Evolutionary conservation across 2,797 vertebrate genomes (phyloP).

Genomic region (Phrynocephalus guinanensis): DNA sequence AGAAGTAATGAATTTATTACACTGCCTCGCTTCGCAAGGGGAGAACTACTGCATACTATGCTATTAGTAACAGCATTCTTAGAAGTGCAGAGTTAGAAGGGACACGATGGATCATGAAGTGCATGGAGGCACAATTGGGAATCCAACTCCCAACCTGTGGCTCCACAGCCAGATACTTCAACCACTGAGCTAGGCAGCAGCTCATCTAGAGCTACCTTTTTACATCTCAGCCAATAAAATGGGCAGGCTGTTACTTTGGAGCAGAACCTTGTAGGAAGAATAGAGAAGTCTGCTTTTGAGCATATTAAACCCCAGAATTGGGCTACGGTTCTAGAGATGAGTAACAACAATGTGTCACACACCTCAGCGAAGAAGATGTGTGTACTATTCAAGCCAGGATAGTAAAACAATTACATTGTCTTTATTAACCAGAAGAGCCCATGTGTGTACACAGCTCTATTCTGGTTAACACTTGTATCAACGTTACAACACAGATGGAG

Average conservation of each 20-base stretch:
- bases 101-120: too few species aligned
- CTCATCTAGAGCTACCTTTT: background rate
- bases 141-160: too few species aligned
- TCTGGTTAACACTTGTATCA: background rate
- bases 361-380: background rate
- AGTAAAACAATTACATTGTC: constrained; percentile 27
- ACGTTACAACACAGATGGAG: background rate
- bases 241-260: background rate
- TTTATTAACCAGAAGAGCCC: constrained; percentile 2
- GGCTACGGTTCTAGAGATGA: background rate
- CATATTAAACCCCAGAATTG: background rate
- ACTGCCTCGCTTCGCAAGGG: too few species aligned
- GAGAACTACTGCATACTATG: too few species aligned
- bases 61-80: too few species aligned
- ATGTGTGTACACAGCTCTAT: background rate
- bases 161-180: too few species aligned
- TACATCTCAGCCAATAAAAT: background rate
- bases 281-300: too few species aligned
- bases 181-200: too few species aligned
- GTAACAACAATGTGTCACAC: background rate
- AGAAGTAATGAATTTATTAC: background rate
- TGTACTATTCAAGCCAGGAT: background rate
- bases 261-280: background rate
- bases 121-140: too few species aligned
- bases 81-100: too few species aligned